Base-by-base conservation (phyloP, 2,113 vertebrate genomes). In the Perca schrenkii region DNA sequence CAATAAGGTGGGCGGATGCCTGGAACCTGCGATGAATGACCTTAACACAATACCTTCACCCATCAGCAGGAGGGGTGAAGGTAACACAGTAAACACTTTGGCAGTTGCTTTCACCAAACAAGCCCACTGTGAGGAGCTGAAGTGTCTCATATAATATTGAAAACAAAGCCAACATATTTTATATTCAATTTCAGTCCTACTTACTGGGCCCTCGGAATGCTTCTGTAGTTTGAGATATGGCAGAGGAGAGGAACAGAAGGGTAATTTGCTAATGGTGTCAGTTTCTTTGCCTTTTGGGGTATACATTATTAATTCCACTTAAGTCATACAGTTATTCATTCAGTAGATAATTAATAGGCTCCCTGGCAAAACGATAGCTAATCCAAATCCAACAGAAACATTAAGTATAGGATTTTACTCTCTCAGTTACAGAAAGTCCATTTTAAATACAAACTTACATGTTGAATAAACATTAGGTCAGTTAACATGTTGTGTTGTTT, bases 11-110 rank as follows among this genome's bases (percentile, higher is more conserved):
- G 80, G 85, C n/a, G 49, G 74, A 81, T 76, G 76, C 76, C 58
- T 81, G 77, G 67, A 83, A 83, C 85, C 89, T 84, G 82, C 75
- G 78, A 82, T 19, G 63, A 78, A 69, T 79, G 69, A 87, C 85
- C 86, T 86, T 73, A 83, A 88, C 83, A 66, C 63, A 79, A 87
- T 78, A 82, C 76, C 53, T 83, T 87, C 85, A 84, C 73, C 74
- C 65, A 31, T 81, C 85, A 75, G 64, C 57, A 64, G 58, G 64
- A 77, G 50, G 31, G 36, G 64, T 34, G 54, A 61, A 86, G 68
- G 76, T 71, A 77, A 77, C 74, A 79, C 68, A 58, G 21, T 54
- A 67, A 74, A 74, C 13, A n/a, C 4, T 15, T 19, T 49, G 50
- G 36, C 61, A 74, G 73, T 50, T 67, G 53, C 22, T 76, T 69